Base-by-base conservation (phyloP, 2,797 vertebrate species). In the Gallirallus australis region DNA sequence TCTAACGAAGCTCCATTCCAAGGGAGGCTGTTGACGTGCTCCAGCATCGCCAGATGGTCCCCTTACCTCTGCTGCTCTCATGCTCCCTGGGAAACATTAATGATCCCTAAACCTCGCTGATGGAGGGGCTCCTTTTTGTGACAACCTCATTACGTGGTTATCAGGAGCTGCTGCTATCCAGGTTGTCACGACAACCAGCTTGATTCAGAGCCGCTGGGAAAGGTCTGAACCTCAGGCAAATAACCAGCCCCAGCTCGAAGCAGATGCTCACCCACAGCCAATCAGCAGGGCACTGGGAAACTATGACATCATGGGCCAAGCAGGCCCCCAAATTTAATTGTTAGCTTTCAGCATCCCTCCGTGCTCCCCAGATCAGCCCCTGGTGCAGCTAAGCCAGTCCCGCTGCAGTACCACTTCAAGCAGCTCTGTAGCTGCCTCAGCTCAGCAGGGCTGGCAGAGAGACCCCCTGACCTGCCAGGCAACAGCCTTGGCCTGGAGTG, bases 261-360 rank as follows among this genome's bases (percentile, higher is more conserved):
- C 98, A 99, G 98, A 99, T 99, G 99, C 98, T 99, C 98, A 91
- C 93, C 86, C 92, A 59, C 97, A 98, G 98, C 99, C 99, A 99
- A 98, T 99, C 95, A 88, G 94, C 91, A 64, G 97, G 97, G 93
- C 89, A 96, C 94, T 97, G 94, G 95, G 97, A 98, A 99, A 98
- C 97, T 97, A 98, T 99, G 99, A 99, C 99, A 99, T 99, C 99
- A 99, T 98, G 99, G 98, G 98, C 98, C 98, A 98, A 98, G 98
- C 94, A 87, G 98, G 98, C 98, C 98, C 98, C 98, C 94, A 96
- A 53, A 94, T 96, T 37, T 73, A 98, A 93, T 82, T 78, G 97
- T 98, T 95, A 92, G 98, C 97, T 98, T 98, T 94, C 79, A n/a
- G 88, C 95, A 14, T 85, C 95, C 96, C 96, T 98, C 96, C 17